Conservation (phyloP, 2,113 vertebrate genomes). For the Xyrauchen texanus region DNA sequence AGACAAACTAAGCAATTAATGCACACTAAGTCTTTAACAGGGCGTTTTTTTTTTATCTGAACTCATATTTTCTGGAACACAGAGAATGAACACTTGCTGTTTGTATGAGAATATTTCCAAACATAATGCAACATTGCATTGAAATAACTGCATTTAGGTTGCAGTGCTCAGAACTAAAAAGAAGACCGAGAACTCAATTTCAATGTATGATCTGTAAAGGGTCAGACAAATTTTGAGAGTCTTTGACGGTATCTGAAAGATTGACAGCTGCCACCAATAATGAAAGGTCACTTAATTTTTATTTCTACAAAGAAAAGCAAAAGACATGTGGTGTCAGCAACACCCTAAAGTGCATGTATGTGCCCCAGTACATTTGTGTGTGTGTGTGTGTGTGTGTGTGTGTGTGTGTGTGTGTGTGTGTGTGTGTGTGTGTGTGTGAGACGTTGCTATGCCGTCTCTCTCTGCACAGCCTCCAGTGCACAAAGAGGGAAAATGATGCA, state of each 20-base stretch:
- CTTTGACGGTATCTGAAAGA: neutral
- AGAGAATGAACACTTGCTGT: neutral
- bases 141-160: neutral
- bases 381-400: conserved; percentile 41
- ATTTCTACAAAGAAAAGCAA: conserved; percentile 53
- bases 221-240: neutral
- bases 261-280: conserved; percentile 56
- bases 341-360: conserved; percentile 37
- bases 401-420: conserved; percentile 42
- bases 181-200: neutral
- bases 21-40: neutral
- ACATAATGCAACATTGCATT: neutral
- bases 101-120: neutral
- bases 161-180: conserved; percentile 1
- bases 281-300: conserved; percentile 68
- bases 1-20: neutral
- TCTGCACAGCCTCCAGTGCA: conserved; percentile 58
- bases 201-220: neutral
- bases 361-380: conserved; percentile 16
- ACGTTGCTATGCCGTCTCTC: conserved; percentile 46
- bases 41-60: neutral
- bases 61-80: neutral
- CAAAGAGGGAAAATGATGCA: conserved; percentile 62
- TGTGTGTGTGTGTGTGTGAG: conserved; percentile 41
- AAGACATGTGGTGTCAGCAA: conserved; percentile 49